Percentiles rank a stretch among this genome's conserved stretches.
Evolutionary conservation across 2,888 invertebrate species (phyloP).

Genomic region (Gortyna flavago): DNA sequence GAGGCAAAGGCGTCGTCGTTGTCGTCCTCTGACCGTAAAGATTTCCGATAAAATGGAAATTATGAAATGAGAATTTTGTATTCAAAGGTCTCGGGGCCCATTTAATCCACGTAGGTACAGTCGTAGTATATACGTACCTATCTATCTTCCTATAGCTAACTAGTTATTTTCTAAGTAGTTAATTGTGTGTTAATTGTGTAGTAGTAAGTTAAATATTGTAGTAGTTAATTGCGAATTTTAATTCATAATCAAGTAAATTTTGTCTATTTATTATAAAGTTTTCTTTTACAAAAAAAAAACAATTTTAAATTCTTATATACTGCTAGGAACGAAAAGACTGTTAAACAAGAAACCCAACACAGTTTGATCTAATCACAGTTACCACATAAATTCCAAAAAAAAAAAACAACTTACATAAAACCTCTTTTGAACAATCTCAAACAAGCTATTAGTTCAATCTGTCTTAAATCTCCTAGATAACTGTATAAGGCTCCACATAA

Average conservation of each 20-base stretch:
- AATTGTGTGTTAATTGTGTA: too few relatives aligned
- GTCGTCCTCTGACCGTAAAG: constrained; percentile 63
- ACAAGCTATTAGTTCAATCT: constrained; percentile 58
- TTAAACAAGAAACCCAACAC: constrained; percentile 1
- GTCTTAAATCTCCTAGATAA: constrained; percentile 53
- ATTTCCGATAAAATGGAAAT: constrained; percentile 66
- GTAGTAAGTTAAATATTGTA: too few relatives aligned
- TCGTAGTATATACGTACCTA: too few relatives aligned
- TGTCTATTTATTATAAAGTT: neutral
- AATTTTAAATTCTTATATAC: neutral
- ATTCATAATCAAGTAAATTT: neutral
- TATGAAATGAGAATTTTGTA: constrained; percentile 55
- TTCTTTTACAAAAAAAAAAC: neutral
- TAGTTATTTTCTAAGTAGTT: too few relatives aligned
- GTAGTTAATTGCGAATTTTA: too few relatives aligned
- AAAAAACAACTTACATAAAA: constrained; percentile 8
- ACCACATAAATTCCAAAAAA: constrained; percentile 11
- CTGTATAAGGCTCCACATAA: constrained; percentile 67
- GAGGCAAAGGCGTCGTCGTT: constrained; percentile 48
- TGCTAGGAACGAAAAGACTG: neutral
- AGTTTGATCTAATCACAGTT: constrained; percentile 23
- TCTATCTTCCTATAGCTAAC: too few relatives aligned
- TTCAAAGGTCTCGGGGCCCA: constrained; percentile 10
- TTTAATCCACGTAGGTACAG: constrained; percentile 17
- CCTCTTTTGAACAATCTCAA: constrained; percentile 47